phyloP scores from a whole-genome alignment of 2,113 vertebrate genomes.

The Chloropsis hardwickii region DNA sequence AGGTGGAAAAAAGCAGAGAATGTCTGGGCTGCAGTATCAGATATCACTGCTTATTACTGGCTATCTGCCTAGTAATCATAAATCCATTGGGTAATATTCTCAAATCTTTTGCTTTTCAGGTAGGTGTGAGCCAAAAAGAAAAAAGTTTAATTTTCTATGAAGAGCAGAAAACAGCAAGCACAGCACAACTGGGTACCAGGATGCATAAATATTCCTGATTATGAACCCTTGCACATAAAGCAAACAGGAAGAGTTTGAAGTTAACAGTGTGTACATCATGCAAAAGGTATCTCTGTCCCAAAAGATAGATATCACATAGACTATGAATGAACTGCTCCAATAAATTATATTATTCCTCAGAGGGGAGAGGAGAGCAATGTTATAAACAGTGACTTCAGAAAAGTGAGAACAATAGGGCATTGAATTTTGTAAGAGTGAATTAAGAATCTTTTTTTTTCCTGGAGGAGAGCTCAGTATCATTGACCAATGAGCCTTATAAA shows the following conservation, averaged over 20 bases:
- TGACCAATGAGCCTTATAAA: constrained; percentile 34
- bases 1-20: constrained; percentile 9
- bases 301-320: constrained; percentile 53
- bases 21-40: constrained; percentile 12
- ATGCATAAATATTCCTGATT: constrained; percentile 50
- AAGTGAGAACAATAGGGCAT: constrained; percentile 33
- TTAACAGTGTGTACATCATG: constrained; percentile 56
- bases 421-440: constrained; percentile 21
- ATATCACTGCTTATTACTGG: constrained; percentile 42
- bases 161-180: constrained; percentile 35
- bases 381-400: constrained; percentile 51
- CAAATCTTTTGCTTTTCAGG: constrained; percentile 54
- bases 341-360: constrained; percentile 51
- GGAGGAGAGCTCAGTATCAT: background rate
- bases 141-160: constrained; percentile 41
- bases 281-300: constrained; percentile 56
- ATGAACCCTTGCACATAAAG: constrained; percentile 23
- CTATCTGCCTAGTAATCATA: constrained; percentile 32
- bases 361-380: background rate
- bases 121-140: constrained; percentile 59
- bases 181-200: constrained; percentile 44
- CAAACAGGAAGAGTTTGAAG: constrained; percentile 64
- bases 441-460: constrained; percentile 13
- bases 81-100: constrained; percentile 40
- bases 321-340: constrained; percentile 56